phyloP scores from a whole-genome alignment of 2,888 invertebrate genomes.

The Drosophila borborema region DNA sequence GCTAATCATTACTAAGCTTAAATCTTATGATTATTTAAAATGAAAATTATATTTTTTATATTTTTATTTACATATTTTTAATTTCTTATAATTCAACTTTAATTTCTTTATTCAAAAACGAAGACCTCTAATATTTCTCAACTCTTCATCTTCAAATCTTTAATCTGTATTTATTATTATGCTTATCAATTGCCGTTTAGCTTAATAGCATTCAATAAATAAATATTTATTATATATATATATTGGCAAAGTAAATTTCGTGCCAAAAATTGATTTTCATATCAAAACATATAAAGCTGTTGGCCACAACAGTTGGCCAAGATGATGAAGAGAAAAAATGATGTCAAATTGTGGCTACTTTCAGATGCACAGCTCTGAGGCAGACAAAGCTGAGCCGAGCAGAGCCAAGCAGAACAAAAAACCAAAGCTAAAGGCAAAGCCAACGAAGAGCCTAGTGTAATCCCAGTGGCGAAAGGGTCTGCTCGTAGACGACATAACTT shows the following conservation, averaged over 20 bases:
- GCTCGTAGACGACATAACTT: slow-evolving; percentile 56
- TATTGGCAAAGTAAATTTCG: slow-evolving; percentile 24
- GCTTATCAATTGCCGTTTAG: slow-evolving; percentile 5
- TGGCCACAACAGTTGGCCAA: slow-evolving; percentile 23
- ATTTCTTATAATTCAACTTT: too few relatives aligned
- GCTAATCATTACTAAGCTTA: too few relatives aligned
- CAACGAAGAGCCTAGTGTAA: slow-evolving; percentile 47
- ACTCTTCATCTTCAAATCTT: background rate
- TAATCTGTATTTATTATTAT: background rate
- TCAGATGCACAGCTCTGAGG: slow-evolving; percentile 42
- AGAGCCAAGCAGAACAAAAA: slow-evolving; percentile 2
- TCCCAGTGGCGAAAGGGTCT: slow-evolving; percentile 43
- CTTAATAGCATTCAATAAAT: background rate
- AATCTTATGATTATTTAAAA: too few relatives aligned
- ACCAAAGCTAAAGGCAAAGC: slow-evolving; percentile 27
- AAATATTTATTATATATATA: slow-evolving; percentile 9
- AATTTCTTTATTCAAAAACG: too few relatives aligned
- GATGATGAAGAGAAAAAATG: slow-evolving; percentile 16
- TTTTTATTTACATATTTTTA: too few relatives aligned
- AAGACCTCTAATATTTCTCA: background rate
- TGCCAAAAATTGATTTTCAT: slow-evolving; percentile 31
- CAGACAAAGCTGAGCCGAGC: slow-evolving; percentile 15
- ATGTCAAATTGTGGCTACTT: slow-evolving; percentile 62
- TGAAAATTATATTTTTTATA: too few relatives aligned
- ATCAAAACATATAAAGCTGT: slow-evolving; percentile 42